These are phyloP conservation scores for Drosophila bocki DNA, from an alignment of 1,140 invertebrate genomes.

Conservation along the genomic window DNA sequence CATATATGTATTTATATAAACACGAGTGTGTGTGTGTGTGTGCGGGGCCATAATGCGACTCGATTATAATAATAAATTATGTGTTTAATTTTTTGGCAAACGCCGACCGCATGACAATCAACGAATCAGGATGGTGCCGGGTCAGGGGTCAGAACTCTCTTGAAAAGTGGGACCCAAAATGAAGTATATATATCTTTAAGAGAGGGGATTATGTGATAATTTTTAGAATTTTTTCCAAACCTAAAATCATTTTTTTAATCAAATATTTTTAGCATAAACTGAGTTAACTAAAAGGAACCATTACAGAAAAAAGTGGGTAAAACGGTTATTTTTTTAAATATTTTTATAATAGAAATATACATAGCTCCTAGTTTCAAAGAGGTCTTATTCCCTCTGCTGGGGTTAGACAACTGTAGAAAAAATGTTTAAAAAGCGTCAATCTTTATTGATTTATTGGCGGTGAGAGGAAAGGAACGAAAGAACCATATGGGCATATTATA, in stretches of 20 bases:
- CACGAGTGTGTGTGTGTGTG: constrained; percentile 3
- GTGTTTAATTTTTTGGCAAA: constrained; percentile 54
- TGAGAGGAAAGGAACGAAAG: constrained; percentile 12
- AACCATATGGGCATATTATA: constrained; percentile 44
- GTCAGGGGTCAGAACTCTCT: constrained; percentile 20
- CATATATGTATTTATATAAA: background rate
- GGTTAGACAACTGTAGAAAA: background rate
- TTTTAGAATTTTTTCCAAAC: background rate
- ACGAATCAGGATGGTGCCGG: background rate
- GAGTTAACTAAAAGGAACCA: fast-evolving
- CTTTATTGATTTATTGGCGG: constrained; percentile 75
- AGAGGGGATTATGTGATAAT: background rate
- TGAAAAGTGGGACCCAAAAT: background rate
- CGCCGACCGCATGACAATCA: constrained; percentile 23
- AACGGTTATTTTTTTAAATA: background rate
- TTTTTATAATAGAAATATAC: background rate
- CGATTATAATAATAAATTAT: constrained; percentile 53
- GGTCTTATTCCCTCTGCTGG: background rate
- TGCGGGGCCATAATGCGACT: constrained; percentile 38
- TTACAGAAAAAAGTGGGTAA: background rate
- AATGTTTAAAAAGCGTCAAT: constrained; percentile 49
- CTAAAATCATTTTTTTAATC: background rate
- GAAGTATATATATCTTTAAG: background rate
- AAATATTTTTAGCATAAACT: background rate
- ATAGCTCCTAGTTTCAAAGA: background rate